These are phyloP conservation scores for Pluvianellus socialis DNA, from an alignment of 2,113 vertebrate species.

Conservation along the genomic window DNA sequence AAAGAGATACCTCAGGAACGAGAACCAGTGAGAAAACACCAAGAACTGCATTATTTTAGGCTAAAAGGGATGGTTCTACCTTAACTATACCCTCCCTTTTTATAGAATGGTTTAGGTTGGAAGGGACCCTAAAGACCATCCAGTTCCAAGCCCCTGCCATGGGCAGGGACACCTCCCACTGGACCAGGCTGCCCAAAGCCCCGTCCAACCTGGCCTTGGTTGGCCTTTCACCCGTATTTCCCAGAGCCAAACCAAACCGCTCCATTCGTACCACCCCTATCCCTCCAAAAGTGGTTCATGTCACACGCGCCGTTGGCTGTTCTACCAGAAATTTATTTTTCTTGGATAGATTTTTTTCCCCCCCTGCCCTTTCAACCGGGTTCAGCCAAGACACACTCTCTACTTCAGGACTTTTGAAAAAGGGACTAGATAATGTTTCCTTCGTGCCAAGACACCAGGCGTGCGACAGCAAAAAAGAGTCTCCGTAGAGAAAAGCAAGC, in stretches of 20 bases:
- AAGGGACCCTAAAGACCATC: too few relatives aligned
- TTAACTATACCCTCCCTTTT: not conserved
- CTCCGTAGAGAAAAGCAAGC: not conserved
- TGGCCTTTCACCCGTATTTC: not conserved
- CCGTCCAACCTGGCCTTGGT: too few relatives aligned
- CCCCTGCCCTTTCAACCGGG: not conserved
- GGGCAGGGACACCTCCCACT: too few relatives aligned
- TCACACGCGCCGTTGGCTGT: not conserved
- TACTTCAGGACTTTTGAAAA: not conserved
- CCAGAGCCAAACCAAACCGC: not conserved
- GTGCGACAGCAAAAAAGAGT: not conserved
- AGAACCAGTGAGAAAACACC: not conserved
- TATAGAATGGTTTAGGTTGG: too few relatives aligned
- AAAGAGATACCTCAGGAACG: not conserved
- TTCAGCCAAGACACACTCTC: conserved; percentile 27
- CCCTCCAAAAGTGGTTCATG: not conserved
- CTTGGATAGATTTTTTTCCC: not conserved
- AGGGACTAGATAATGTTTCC: not conserved
- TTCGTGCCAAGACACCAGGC: not conserved
- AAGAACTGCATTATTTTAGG: not conserved
- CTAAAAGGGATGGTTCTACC: not conserved
- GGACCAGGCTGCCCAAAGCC: too few relatives aligned
- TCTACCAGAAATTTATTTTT: conserved; percentile 9
- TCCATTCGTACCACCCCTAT: not conserved
- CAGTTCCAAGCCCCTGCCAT: too few relatives aligned